phyloP scores from a whole-genome alignment of 2,113 vertebrate species.

The Solea solea region DNA sequence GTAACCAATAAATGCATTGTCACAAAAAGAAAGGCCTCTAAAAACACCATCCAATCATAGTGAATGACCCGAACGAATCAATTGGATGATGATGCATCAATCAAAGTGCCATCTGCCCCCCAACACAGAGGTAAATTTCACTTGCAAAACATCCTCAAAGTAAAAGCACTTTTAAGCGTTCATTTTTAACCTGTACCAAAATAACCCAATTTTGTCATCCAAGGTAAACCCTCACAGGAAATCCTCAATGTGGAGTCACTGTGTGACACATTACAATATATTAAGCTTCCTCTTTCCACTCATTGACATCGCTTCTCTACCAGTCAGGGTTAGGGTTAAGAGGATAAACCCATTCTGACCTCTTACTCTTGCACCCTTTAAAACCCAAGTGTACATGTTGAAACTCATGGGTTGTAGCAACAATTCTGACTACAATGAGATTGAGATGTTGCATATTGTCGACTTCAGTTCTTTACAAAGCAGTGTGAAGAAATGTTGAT shows the following conservation, averaged over 20 bases:
- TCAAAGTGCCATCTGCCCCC: too few species aligned
- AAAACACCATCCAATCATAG: too few species aligned
- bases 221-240: not conserved
- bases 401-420: not conserved
- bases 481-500: not conserved
- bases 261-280: not conserved
- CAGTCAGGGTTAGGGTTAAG: not conserved
- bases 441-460: not conserved
- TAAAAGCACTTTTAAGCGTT: too few species aligned
- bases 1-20: too few species aligned
- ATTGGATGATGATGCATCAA: too few species aligned
- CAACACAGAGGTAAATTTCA: too few species aligned
- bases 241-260: not conserved
- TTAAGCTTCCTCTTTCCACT: not conserved
- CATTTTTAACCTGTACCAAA: not conserved
- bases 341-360: not conserved
- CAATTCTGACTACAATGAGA: not conserved
- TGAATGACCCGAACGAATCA: too few species aligned
- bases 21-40: too few species aligned
- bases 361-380: not conserved
- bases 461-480: not conserved
- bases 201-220: not conserved
- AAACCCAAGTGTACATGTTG: not conserved
- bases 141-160: too few species aligned
- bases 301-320: constrained; percentile 12